Percentiles rank a stretch among this genome's conserved stretches.
Evolutionary conservation across 2,797 vertebrate species (phyloP).

Genomic region (Calcarius lapponicus): DNA sequence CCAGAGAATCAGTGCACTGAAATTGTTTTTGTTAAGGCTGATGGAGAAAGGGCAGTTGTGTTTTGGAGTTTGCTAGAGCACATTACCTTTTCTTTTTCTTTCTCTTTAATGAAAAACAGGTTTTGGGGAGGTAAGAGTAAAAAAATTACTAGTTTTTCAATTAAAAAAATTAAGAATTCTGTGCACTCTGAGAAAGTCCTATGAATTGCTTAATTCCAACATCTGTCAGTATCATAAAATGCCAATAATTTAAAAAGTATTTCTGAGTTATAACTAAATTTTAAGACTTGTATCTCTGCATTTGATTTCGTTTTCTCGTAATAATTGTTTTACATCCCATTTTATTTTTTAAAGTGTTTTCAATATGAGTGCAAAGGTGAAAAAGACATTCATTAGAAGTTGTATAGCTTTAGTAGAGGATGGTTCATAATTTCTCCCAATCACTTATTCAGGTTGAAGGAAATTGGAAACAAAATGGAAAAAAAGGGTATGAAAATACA

Average conservation of each 20-base stretch:
- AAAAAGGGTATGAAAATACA: slow-evolving; percentile 84
- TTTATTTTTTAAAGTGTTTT: neutral
- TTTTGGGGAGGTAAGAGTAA: neutral
- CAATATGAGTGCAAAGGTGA: neutral
- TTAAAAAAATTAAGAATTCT: neutral
- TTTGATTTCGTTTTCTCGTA: neutral
- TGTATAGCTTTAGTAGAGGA: neutral
- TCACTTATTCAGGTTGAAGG: slow-evolving; percentile 80
- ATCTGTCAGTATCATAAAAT: neutral
- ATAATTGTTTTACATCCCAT: neutral
- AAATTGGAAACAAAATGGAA: slow-evolving; percentile 79
- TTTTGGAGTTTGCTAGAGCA: neutral
- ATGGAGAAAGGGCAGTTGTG: neutral
- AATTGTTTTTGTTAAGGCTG: slow-evolving; percentile 24
- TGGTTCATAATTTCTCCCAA: neutral
- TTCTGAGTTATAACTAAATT: neutral
- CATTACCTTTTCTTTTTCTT: neutral
- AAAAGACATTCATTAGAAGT: neutral
- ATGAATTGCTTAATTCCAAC: neutral
- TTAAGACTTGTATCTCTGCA: neutral
- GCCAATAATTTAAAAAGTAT: neutral
- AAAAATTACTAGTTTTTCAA: neutral
- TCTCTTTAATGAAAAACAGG: neutral
- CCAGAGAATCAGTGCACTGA: neutral
- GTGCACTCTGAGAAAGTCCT: neutral